Percentiles rank a stretch among this genome's conserved stretches.
These are phyloP conservation scores for Zootoca vivipara DNA, from an alignment of 2,113 vertebrate species.

Conservation along the genomic window DNA sequence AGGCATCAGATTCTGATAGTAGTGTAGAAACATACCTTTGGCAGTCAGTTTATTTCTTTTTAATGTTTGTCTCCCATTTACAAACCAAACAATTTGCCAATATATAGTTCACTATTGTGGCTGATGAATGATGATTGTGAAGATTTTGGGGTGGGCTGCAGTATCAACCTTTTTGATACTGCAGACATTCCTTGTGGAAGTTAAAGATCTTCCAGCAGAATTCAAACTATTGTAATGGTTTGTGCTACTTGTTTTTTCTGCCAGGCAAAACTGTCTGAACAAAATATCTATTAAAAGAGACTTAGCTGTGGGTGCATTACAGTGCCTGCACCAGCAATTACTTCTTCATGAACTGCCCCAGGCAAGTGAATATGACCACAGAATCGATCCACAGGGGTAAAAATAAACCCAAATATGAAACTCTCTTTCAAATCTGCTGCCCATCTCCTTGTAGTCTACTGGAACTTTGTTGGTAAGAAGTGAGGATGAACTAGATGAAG, in stretches of 20 bases:
- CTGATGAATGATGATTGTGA: background rate
- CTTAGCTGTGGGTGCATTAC: background rate
- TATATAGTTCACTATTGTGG: background rate
- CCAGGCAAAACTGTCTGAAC: background rate
- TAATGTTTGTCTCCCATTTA: background rate
- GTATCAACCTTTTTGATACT: background rate
- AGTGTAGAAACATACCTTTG: background rate
- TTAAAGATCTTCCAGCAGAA: background rate
- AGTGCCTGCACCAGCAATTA: background rate
- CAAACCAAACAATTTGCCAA: background rate
- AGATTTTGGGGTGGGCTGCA: too few relatives aligned
- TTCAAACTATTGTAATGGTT: background rate
- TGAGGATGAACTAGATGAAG: background rate
- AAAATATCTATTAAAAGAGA: background rate
- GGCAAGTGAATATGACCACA: background rate
- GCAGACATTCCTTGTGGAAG: background rate
- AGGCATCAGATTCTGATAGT: constrained; percentile 6
- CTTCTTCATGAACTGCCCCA: too few relatives aligned
- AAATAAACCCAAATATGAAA: background rate
- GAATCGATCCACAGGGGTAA: background rate
- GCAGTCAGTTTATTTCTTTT: background rate
- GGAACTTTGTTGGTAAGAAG: background rate
- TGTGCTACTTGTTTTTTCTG: background rate
- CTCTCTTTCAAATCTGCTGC: background rate
- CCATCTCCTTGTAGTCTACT: background rate